phyloP scores from a whole-genome alignment of 1,140 invertebrate species.

The Samia ricini region DNA sequence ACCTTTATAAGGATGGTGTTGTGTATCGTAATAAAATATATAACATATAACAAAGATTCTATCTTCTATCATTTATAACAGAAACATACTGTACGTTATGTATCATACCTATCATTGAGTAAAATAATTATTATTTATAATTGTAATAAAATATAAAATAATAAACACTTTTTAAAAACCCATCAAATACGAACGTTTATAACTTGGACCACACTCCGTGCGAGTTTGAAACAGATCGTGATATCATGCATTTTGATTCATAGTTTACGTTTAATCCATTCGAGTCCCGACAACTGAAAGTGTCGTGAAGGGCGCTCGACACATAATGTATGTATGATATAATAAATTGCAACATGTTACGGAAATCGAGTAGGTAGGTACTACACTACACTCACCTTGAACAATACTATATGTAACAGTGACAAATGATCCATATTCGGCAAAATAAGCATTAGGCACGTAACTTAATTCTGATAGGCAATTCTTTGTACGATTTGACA shows the following conservation, averaged over 20 bases:
- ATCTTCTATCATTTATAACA: no score
- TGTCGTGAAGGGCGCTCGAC: constrained; percentile 38
- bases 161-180: no score
- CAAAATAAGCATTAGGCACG: constrained; percentile 17
- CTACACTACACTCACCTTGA: constrained; percentile 42
- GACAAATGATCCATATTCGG: constrained; percentile 35
- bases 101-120: no score
- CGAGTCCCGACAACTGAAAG: constrained; percentile 35
- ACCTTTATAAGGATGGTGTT: no score
- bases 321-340: constrained; percentile 19
- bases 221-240: constrained; percentile 29
- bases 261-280: constrained; percentile 37
- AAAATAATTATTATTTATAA: no score
- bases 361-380: constrained; percentile 20
- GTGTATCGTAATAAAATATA: no score
- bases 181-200: constrained; percentile 17
- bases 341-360: constrained; percentile 8
- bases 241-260: constrained; percentile 48
- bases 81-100: no score
- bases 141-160: no score
- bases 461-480: constrained; percentile 11
- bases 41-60: no score
- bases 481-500: constrained; percentile 21
- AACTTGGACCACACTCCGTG: constrained; percentile 22
- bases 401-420: constrained; percentile 34